These are phyloP conservation scores for Galaxea fascicularis DNA, from an alignment of 92 coral and sea anemone species.

Conservation along the genomic window DNA sequence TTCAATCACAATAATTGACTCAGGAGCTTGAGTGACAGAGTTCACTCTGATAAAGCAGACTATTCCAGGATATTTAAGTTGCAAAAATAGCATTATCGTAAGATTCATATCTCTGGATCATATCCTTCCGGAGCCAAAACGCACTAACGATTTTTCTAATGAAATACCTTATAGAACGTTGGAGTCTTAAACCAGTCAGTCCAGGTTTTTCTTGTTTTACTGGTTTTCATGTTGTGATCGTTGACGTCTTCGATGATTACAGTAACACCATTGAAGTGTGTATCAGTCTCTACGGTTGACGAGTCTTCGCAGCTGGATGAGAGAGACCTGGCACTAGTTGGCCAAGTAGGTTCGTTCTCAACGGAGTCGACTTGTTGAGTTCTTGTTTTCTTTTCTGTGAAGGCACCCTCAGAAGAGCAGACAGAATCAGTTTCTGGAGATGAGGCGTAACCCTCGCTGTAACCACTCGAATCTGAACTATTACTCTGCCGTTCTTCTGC, in stretches of 20 bases:
- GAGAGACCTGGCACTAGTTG: constrained; percentile 1
- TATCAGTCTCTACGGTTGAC: constrained; percentile 4
- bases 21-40: no score
- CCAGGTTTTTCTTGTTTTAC: constrained; percentile 60
- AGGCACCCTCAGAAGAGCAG: neutral
- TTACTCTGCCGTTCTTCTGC: constrained; percentile 33
- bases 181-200: constrained; percentile 72
- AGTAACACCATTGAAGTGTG: constrained; percentile 21
- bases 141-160: no score
- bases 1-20: no score
- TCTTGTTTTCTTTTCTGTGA: neutral
- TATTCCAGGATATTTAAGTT: no score
- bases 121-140: no score
- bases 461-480: constrained; percentile 14
- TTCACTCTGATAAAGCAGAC: no score
- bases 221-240: neutral
- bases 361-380: neutral
- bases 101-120: no score
- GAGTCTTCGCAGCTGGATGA: constrained; percentile 16
- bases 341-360: neutral
- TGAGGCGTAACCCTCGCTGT: constrained; percentile 52
- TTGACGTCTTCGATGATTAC: constrained; percentile 13
- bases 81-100: no score
- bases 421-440: constrained; percentile 38
- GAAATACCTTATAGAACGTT: constrained; percentile 77